Percentiles rank a stretch among this genome's conserved stretches.
phyloP scores from a whole-genome alignment of 2,113 vertebrate species.

The Elanoides forficatus region DNA sequence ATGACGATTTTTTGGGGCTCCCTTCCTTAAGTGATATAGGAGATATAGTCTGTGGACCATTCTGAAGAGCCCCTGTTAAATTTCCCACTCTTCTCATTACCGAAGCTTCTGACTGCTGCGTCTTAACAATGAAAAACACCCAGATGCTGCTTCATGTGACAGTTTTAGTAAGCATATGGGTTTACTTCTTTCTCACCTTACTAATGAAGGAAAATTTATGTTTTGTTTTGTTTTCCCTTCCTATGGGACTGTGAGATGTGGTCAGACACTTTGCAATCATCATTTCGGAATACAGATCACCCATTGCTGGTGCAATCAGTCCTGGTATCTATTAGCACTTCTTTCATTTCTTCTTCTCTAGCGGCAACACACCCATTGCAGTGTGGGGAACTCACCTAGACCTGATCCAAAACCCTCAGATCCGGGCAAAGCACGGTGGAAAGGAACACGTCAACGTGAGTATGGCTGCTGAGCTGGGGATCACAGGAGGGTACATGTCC shows the following conservation, averaged over 20 bases:
- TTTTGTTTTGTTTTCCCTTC: not conserved
- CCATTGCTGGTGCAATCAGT: not conserved
- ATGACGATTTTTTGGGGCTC: rapidly evolving
- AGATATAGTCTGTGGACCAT: no score
- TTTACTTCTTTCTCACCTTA: not conserved
- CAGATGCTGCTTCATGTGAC: not conserved
- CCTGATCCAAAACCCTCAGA: constrained; percentile 95
- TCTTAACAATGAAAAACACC: not conserved
- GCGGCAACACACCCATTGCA: constrained; percentile 91
- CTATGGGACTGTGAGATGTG: rapidly evolving
- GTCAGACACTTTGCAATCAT: not conserved
- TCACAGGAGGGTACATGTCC: not conserved
- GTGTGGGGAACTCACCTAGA: constrained; percentile 96
- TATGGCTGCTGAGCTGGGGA: not conserved
- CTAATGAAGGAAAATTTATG: not conserved
- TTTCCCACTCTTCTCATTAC: not conserved
- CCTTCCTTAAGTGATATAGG: not conserved
- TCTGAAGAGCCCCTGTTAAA: not conserved
- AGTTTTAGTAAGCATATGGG: not conserved
- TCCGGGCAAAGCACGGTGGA: constrained; percentile 91
- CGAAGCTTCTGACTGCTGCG: not conserved
- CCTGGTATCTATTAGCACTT: not conserved
- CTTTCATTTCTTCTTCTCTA: constrained; percentile 46
- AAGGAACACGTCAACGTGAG: constrained; percentile 94
- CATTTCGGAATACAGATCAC: not conserved